phyloP scores from a whole-genome alignment of 2,113 vertebrate genomes.

The Chionis minor region DNA sequence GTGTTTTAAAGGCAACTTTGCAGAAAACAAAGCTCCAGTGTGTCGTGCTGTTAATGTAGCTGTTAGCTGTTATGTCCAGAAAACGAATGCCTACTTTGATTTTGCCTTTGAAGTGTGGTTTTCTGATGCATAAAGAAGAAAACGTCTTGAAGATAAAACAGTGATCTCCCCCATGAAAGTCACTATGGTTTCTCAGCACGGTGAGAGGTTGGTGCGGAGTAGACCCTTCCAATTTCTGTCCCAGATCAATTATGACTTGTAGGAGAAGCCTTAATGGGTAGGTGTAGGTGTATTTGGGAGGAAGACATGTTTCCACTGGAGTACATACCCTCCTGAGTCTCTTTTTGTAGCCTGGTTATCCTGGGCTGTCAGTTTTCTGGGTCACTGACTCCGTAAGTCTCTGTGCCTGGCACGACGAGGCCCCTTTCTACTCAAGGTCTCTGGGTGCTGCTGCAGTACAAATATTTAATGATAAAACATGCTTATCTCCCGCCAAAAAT shows the following conservation, averaged over 20 bases:
- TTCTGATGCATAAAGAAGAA: not conserved
- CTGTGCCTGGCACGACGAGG: not conserved
- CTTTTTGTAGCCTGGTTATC: not conserved
- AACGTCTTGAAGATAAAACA: not conserved
- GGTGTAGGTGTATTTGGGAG: not conserved
- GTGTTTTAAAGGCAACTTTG: not conserved
- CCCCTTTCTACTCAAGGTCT: constrained; percentile 37
- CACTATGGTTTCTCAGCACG: not conserved
- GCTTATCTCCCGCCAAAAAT: constrained; percentile 66
- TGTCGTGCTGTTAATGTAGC: not conserved
- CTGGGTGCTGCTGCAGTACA: constrained; percentile 47
- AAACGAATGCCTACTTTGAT: not conserved
- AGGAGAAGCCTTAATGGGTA: not conserved
- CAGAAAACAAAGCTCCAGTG: not conserved
- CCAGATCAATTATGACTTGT: not conserved
- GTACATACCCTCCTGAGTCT: not conserved
- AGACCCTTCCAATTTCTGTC: not conserved
- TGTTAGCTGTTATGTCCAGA: not conserved
- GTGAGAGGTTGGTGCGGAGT: not conserved
- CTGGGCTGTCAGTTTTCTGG: not conserved
- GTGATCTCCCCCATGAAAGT: not conserved
- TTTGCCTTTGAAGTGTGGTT: not conserved
- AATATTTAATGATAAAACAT: constrained; percentile 69
- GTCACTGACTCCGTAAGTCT: not conserved
- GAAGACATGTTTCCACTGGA: not conserved